A percentile compares a stretch with the other conserved stretches of the same genome.
Evolutionary conservation across 2,797 vertebrate genomes (phyloP).

Genomic region (Phrynocephalus vlangalii): DNA sequence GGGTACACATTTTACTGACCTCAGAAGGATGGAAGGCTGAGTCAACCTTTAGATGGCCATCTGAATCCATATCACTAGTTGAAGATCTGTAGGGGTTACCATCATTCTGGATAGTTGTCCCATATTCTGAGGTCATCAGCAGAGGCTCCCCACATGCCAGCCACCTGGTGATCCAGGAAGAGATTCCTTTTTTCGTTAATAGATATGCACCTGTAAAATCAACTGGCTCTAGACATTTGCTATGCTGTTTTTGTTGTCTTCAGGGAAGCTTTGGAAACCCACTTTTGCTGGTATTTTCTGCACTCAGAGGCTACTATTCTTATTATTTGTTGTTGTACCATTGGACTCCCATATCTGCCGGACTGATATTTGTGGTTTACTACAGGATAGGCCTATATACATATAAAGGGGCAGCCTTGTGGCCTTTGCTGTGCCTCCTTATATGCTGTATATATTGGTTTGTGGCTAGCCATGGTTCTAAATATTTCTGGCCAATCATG

Average conservation of each 20-base stretch:
- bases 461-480: no score
- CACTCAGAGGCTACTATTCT: neutral
- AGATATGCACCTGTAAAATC: neutral
- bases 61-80: no score
- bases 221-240: neutral
- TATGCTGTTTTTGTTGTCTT: neutral
- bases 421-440: no score
- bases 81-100: conserved; percentile 37
- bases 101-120: neutral
- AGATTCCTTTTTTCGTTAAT: neutral
- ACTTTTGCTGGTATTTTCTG: neutral
- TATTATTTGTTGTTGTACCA: neutral
- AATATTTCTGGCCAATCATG: no score
- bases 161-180: neutral
- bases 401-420: no score
- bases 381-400: no score
- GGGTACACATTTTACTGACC: no score
- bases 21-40: no score
- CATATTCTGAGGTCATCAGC: no score
- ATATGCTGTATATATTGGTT: no score
- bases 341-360: neutral
- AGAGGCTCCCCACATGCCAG: no score
- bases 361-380: neutral
- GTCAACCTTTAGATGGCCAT: no score
- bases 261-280: neutral